Conservation (phyloP, 2,888 invertebrate genomes). For the Drosophila maculinotata region DNA sequence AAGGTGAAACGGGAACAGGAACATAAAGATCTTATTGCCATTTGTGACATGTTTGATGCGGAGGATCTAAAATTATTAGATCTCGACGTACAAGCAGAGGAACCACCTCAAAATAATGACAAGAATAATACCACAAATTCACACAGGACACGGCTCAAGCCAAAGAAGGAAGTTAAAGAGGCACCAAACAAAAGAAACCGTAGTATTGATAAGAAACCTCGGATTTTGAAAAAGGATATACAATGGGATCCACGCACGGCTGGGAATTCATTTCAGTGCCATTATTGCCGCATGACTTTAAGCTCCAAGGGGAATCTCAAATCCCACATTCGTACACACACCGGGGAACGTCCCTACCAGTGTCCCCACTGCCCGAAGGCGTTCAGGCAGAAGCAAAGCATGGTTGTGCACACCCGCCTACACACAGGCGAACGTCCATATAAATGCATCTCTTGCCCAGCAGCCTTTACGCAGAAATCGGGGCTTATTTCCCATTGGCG, state of each 20-base stretch:
- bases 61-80: not conserved
- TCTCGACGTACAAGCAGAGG: not conserved
- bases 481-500: constrained; percentile 2
- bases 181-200: no score
- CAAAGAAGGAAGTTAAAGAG: no score
- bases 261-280: not conserved
- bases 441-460: constrained; percentile 4
- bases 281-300: not conserved
- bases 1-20: not conserved
- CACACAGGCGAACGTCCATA: constrained; percentile 35
- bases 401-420: constrained; percentile 18
- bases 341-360: constrained; percentile 28
- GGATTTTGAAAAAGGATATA: not conserved
- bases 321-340: constrained; percentile 24
- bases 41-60: constrained; percentile 16
- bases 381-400: not conserved
- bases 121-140: no score
- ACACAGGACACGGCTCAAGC: not conserved
- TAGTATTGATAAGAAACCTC: not conserved
- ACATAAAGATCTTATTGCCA: not conserved
- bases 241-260: no score
- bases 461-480: not conserved
- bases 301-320: constrained; percentile 21
- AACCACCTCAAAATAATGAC: not conserved
- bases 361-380: constrained; percentile 18